Conservation (phyloP, 1,140 invertebrate species). For the Schmidtea mediterranea region DNA sequence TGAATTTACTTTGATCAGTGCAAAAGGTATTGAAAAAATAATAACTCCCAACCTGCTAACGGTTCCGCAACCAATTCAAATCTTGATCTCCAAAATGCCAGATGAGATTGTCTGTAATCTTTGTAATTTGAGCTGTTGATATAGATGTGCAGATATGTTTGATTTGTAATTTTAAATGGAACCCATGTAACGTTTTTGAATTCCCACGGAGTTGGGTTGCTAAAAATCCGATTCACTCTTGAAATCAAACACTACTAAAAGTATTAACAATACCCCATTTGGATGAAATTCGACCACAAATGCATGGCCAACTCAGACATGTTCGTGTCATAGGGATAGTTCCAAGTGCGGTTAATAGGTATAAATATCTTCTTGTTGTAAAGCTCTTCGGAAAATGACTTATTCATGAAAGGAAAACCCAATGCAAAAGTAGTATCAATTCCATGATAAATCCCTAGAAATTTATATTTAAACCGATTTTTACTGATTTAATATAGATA, state of each 20-base stretch:
- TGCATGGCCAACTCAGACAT: slow-evolving; percentile 1
- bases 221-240: too few relatives aligned
- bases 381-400: background rate
- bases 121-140: background rate
- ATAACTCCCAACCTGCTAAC: background rate
- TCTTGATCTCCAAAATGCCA: slow-evolving; percentile 2
- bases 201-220: slow-evolving; percentile 1
- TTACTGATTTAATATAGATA: too few relatives aligned
- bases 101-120: background rate
- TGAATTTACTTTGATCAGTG: too few relatives aligned
- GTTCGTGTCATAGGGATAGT: slow-evolving; percentile 1
- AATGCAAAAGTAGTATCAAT: background rate
- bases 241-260: too few relatives aligned
- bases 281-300: slow-evolving; percentile 3
- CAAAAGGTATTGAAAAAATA: too few relatives aligned
- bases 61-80: slow-evolving; percentile 2
- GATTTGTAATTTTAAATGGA: background rate
- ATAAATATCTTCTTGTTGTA: background rate
- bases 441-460: background rate
- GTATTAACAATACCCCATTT: background rate
- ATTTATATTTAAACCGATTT: too few relatives aligned
- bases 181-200: slow-evolving; percentile 1
- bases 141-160: slow-evolving; percentile 1
- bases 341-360: background rate
- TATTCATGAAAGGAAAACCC: slow-evolving; percentile 1